These are phyloP conservation scores for Sphaerophoria rueppellii DNA, from an alignment of 2,888 invertebrate genomes.

Conservation along the genomic window DNA sequence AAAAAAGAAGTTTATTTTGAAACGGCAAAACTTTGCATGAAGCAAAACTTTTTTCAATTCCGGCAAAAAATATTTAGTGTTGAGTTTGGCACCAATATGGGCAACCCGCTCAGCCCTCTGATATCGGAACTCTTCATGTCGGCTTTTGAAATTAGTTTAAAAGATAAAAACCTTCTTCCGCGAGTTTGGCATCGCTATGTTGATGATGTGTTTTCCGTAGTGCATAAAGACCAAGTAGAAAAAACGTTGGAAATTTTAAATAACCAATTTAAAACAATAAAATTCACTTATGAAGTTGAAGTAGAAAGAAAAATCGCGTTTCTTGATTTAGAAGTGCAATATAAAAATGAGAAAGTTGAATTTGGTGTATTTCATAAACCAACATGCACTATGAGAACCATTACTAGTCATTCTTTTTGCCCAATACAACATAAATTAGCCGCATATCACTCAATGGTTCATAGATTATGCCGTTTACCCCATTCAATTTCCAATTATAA, in stretches of 20 bases:
- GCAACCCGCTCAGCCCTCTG: neutral
- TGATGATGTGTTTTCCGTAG: neutral
- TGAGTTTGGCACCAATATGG: neutral
- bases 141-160: conserved; percentile 1
- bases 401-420: neutral
- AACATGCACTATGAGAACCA: conserved; percentile 1
- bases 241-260: neutral
- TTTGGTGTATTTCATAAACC: neutral
- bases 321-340: neutral
- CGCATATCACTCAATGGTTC: neutral
- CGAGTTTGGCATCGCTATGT: neutral
- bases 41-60: neutral
- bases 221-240: conserved; percentile 1
- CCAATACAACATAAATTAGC: neutral
- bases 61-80: neutral
- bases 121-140: conserved; percentile 1
- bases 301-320: neutral
- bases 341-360: neutral
- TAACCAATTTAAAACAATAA: conserved; percentile 10
- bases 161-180: neutral
- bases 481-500: neutral
- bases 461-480: conserved; percentile 1
- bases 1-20: conserved; percentile 1
- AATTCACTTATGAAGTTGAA: neutral
- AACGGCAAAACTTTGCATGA: neutral